A percentile compares a stretch with the other conserved stretches of the same genome.
These are phyloP conservation scores for Phaenicophaeus curvirostris DNA, from an alignment of 2,797 vertebrate species.

Conservation along the genomic window DNA sequence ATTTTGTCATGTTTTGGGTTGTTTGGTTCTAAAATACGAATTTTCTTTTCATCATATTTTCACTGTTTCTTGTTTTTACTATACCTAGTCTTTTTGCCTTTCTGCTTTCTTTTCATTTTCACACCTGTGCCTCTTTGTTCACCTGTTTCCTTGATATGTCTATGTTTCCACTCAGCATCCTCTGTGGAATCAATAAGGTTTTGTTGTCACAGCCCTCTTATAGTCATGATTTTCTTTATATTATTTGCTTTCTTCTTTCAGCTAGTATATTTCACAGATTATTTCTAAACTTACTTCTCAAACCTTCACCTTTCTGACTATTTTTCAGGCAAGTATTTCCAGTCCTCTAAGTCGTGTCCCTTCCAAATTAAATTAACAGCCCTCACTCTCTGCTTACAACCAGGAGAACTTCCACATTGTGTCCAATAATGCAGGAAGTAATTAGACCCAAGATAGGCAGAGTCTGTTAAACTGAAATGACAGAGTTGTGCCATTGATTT, in stretches of 20 bases:
- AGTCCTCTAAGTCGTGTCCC: background rate
- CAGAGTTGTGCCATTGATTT: background rate
- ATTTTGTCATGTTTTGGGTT: background rate
- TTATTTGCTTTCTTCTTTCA: background rate
- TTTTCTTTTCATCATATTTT: background rate
- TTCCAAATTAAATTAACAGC: background rate
- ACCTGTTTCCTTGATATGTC: background rate
- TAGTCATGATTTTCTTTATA: background rate
- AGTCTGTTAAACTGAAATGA: background rate
- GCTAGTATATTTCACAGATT: background rate
- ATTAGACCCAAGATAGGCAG: background rate
- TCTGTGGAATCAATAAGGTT: background rate
- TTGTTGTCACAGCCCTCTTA: background rate
- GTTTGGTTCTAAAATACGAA: background rate
- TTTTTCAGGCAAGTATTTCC: background rate
- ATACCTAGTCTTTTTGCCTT: background rate
- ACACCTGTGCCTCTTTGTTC: background rate
- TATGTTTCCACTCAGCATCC: background rate
- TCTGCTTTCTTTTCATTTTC: background rate
- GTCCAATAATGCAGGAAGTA: background rate
- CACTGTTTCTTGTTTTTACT: background rate
- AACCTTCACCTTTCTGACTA: background rate
- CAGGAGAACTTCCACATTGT: background rate
- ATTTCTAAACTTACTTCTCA: background rate
- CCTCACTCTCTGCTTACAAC: background rate